These are phyloP conservation scores for Phoebastria nigripes DNA, from an alignment of 2,797 vertebrate species.

Conservation along the genomic window DNA sequence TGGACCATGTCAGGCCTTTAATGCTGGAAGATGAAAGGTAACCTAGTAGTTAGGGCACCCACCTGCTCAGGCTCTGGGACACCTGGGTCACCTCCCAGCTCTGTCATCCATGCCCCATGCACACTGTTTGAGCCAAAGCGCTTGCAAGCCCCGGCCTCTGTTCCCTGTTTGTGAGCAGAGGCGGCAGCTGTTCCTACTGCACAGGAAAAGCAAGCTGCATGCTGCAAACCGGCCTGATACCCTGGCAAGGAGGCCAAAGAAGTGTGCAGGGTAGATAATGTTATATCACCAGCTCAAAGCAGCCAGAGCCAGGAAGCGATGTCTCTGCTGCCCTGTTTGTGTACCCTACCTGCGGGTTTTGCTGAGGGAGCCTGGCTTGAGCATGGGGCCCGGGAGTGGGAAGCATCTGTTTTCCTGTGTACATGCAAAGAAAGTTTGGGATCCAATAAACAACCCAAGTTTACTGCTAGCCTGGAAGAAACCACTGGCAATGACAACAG, in stretches of 20 bases:
- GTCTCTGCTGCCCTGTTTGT: background rate
- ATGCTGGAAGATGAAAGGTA: background rate
- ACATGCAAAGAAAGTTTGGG: slow-evolving; percentile 5
- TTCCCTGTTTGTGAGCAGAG: background rate
- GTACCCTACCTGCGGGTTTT: background rate
- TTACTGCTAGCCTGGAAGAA: slow-evolving; percentile 8
- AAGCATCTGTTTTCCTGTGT: slow-evolving; percentile 65
- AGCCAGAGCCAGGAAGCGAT: slow-evolving; percentile 5
- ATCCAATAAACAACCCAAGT: slow-evolving; percentile 22
- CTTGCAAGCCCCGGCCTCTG: background rate
- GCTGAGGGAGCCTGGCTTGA: background rate
- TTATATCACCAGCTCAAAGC: background rate
- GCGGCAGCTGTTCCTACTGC: background rate
- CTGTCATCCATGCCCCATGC: background rate
- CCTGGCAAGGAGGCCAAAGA: background rate
- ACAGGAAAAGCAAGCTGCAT: background rate
- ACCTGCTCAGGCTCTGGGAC: background rate
- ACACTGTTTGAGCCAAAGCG: background rate
- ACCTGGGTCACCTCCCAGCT: background rate
- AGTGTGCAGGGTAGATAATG: background rate
- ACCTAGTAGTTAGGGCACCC: background rate
- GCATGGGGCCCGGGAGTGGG: background rate
- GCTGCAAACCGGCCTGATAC: background rate
- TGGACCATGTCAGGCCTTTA: background rate
- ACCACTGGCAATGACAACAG: accelerated